Base-by-base conservation (phyloP, 2,797 vertebrate genomes). In the Platyrinchus mystaceus region DNA sequence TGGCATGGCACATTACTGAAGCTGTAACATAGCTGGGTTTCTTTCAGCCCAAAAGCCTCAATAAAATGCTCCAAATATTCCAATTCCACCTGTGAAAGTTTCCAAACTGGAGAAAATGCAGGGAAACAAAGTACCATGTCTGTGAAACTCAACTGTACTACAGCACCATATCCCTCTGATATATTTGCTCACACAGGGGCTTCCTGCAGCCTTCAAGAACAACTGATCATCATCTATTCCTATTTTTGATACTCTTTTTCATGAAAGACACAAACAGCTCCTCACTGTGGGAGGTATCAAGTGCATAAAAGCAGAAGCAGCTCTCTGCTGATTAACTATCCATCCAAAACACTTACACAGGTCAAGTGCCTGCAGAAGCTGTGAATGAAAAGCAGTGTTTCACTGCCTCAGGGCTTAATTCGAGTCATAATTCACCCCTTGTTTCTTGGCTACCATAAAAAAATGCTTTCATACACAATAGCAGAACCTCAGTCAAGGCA, bases 321-420 rank as follows among this genome's bases (percentile, higher is more conserved):
- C 2, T 8, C 71, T 91, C 66, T 64, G 53, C 58, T 90, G 82
- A 93, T 92, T 70, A 66, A 89, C 75, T 27, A 67, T 28, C 75
- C 60, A 74, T 60, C 67, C 71, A 81, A 68, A 91, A 75, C 79
- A 86, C 63, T 84, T 16, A 30, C 1, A 71, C 47, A 66, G 84
- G 73, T 86, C 84, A 94, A 93, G 89, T 44, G 78, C 74, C 70
- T 75, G 87, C 76, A 90, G 43, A 87, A 91, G 70, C 78, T 37
- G 53, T 71, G 69, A 92, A 87, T 62, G 64, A 70, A 79, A 84
- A 93, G 39, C 39, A 89, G 52, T 16, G n/a, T 41, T 80, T 47
- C 44, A 32, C 39, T 66, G 69, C 80, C 62, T 87, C 43, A 9
- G 16, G 47, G 26, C 20, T 89, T 89, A 58, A 85, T 47, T 19